phyloP scores from a whole-genome alignment of 1,140 invertebrate species.

The Hyphantria cunea region DNA sequence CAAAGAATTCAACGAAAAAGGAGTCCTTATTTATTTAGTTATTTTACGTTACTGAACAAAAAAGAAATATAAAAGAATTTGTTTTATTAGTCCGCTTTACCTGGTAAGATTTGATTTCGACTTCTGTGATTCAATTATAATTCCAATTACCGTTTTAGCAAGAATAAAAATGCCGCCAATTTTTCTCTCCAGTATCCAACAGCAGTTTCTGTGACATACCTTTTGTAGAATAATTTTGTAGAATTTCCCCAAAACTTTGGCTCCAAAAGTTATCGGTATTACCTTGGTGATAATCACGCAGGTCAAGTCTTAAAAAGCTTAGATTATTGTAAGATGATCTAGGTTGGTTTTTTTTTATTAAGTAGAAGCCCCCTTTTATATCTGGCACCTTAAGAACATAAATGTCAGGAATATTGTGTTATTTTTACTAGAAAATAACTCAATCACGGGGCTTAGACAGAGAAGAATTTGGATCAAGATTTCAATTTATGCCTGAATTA shows the following conservation, averaged over 20 bases:
- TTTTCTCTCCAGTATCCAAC: slow-evolving; percentile 2
- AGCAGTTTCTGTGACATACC: background rate
- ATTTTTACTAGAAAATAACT: too few relatives aligned
- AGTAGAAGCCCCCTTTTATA: too few relatives aligned
- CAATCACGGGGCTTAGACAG: too few relatives aligned
- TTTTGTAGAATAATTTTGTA: slow-evolving; percentile 14
- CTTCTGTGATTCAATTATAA: slow-evolving; percentile 26
- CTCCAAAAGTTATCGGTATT: too few relatives aligned
- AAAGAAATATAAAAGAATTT: slow-evolving; percentile 18
- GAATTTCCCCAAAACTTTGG: slow-evolving; percentile 13
- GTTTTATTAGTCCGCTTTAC: slow-evolving; percentile 6
- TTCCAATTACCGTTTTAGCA: slow-evolving; percentile 21
- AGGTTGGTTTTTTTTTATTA: too few relatives aligned
- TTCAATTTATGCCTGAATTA: too few relatives aligned
- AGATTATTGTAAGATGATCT: background rate
- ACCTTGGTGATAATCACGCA: too few relatives aligned
- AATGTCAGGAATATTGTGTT: too few relatives aligned
- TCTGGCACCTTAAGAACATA: too few relatives aligned
- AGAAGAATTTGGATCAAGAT: too few relatives aligned
- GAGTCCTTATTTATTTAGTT: slow-evolving; percentile 13
- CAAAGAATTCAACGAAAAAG: slow-evolving; percentile 23
- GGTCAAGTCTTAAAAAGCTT: background rate
- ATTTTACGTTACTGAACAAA: background rate
- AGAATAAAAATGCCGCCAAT: slow-evolving; percentile 15
- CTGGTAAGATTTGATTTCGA: slow-evolving; percentile 9